phyloP scores from a whole-genome alignment of 2,888 invertebrate species.

The Ichneumoninae sp. region DNA sequence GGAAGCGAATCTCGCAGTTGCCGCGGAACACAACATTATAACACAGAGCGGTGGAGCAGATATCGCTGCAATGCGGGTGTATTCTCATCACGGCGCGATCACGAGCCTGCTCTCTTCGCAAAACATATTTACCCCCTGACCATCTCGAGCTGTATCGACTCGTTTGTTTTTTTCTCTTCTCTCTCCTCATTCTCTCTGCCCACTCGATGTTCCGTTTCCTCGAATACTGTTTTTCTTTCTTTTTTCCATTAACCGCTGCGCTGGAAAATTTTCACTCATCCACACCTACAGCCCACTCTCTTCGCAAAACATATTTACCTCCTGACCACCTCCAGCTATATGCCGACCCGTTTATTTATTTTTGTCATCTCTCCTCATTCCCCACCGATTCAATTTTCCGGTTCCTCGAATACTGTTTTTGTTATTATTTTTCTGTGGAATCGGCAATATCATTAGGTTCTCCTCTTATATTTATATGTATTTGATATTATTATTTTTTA shows the following conservation, averaged over 20 bases:
- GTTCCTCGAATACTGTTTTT: neutral
- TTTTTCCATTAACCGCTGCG: too few relatives aligned
- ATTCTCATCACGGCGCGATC: constrained; percentile 37
- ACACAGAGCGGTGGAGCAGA: neutral
- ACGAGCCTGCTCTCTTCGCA: constrained; percentile 24
- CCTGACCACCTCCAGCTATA: constrained; percentile 46
- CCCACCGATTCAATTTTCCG: neutral
- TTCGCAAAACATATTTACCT: constrained; percentile 42
- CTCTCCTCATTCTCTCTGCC: neutral
- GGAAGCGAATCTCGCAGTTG: constrained; percentile 9
- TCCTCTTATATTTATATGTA: neutral
- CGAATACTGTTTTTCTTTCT: neutral
- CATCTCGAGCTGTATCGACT: constrained; percentile 47
- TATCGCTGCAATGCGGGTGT: constrained; percentile 9
- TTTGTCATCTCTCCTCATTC: neutral
- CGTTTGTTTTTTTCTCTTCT: neutral
- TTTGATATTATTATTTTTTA: too few relatives aligned
- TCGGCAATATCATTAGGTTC: neutral
- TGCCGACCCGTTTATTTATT: neutral
- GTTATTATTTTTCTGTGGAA: too few relatives aligned
- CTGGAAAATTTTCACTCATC: too few relatives aligned
- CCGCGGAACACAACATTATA: constrained; percentile 9
- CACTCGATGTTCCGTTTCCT: neutral
- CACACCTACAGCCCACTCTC: neutral
- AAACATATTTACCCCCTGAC: constrained; percentile 38